Evolutionary conservation across 2,888 invertebrate species (phyloP).

Genomic region (Fabriciana adippe): DNA sequence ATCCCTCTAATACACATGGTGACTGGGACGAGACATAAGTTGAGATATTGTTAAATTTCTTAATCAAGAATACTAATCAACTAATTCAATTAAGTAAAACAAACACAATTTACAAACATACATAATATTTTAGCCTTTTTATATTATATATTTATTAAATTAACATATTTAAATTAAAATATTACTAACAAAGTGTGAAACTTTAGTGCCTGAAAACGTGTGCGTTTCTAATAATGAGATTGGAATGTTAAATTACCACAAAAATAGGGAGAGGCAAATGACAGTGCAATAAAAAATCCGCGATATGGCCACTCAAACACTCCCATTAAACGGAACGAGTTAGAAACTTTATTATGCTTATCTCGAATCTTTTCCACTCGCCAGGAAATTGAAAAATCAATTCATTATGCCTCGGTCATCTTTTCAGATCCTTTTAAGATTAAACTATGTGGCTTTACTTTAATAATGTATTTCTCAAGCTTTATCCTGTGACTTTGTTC

Average conservation of each 20-base stretch:
- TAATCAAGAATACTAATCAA: no score
- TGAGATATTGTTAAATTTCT: no score
- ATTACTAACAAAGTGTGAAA: slow-evolving; percentile 28
- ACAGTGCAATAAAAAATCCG: slow-evolving; percentile 59
- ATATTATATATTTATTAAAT: no score
- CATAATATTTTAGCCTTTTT: neutral
- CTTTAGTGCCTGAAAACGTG: slow-evolving; percentile 28
- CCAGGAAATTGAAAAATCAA: slow-evolving; percentile 43
- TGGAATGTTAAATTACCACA: slow-evolving; percentile 70
- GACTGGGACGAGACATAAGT: no score
- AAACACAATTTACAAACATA: neutral
- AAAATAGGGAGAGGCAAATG: slow-evolving; percentile 58
- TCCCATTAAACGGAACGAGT: slow-evolving; percentile 52
- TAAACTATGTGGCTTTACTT: no score
- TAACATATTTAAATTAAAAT: neutral
- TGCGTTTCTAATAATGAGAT: slow-evolving; percentile 34
- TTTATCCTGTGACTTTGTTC: neutral
- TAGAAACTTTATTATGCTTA: slow-evolving; percentile 49
- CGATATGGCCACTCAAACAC: slow-evolving; percentile 65
- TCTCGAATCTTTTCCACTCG: slow-evolving; percentile 43
- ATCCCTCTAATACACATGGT: no score
- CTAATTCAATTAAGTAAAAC: neutral
- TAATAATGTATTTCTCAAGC: neutral
- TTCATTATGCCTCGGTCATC: slow-evolving; percentile 23
- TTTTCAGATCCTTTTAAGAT: neutral